phyloP scores from a whole-genome alignment of 1,140 invertebrate genomes.

The Drosophila kanapiae region DNA sequence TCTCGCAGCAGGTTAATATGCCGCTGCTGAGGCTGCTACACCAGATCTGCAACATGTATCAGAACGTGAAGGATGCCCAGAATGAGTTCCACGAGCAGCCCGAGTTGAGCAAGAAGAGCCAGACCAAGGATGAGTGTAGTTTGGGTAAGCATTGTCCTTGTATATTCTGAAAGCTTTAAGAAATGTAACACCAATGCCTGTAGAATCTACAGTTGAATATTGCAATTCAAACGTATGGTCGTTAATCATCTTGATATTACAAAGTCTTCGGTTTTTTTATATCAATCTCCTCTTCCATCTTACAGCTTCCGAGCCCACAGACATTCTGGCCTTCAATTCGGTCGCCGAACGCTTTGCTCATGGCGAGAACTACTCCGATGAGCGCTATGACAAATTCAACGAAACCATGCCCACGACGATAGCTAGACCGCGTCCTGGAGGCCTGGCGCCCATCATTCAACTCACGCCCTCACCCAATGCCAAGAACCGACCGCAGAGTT shows the following conservation, averaged over 20 bases:
- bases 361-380: conserved; percentile 75
- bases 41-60: conserved; percentile 99
- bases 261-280: too few species aligned
- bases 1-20: conserved; percentile 97
- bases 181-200: not conserved
- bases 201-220: too few species aligned
- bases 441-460: conserved; percentile 75
- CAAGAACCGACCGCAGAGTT: conserved; percentile 92
- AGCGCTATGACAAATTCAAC: conserved; percentile 85
- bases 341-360: conserved; percentile 83
- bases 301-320: conserved; percentile 88
- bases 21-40: conserved; percentile 95
- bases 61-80: conserved; percentile 97
- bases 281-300: not conserved
- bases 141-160: conserved; percentile 65
- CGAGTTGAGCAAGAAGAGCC: conserved; percentile 85
- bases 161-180: not conserved
- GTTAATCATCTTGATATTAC: too few species aligned
- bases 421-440: conserved; percentile 51
- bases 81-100: conserved; percentile 93
- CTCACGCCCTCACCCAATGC: conserved; percentile 88
- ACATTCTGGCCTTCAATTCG: conserved; percentile 85
- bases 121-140: conserved; percentile 84
- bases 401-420: conserved; percentile 76
- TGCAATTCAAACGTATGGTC: too few species aligned